phyloP scores from a whole-genome alignment of 2,113 vertebrate genomes.

The Pygoscelis adeliae region DNA sequence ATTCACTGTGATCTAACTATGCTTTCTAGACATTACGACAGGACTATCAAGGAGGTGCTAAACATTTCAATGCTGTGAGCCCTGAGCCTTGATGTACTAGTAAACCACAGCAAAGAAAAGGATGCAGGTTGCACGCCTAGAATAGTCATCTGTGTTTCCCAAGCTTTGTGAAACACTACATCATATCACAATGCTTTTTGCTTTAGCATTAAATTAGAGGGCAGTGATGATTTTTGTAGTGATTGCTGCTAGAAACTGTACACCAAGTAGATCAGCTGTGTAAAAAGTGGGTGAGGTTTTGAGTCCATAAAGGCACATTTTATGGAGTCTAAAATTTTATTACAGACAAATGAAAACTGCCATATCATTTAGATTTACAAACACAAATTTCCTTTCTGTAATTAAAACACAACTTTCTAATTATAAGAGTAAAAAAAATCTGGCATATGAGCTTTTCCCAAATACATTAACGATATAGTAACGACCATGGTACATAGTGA shows the following conservation, averaged over 20 bases:
- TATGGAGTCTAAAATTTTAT: background rate
- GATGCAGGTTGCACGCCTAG: fast-evolving
- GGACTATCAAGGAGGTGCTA: background rate
- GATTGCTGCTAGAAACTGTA: background rate
- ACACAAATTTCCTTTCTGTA: background rate
- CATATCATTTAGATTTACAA: background rate
- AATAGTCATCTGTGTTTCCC: background rate
- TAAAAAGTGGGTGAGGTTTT: background rate
- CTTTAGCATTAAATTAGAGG: background rate
- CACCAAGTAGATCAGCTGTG: background rate
- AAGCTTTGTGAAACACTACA: background rate
- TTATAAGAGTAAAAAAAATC: background rate
- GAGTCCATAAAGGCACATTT: background rate
- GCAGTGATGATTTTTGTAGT: background rate
- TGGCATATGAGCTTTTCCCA: background rate
- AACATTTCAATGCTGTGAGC: background rate
- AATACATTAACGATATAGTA: background rate
- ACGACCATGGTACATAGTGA: background rate
- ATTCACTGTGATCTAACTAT: background rate
- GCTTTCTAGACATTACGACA: background rate
- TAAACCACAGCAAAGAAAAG: background rate
- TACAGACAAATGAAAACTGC: background rate
- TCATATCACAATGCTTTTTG: background rate
- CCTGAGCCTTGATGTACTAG: background rate
- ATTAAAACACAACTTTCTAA: slow-evolving; percentile 19